Conservation (phyloP, 2,113 vertebrate genomes). For the Erpornis zantholeuca region DNA sequence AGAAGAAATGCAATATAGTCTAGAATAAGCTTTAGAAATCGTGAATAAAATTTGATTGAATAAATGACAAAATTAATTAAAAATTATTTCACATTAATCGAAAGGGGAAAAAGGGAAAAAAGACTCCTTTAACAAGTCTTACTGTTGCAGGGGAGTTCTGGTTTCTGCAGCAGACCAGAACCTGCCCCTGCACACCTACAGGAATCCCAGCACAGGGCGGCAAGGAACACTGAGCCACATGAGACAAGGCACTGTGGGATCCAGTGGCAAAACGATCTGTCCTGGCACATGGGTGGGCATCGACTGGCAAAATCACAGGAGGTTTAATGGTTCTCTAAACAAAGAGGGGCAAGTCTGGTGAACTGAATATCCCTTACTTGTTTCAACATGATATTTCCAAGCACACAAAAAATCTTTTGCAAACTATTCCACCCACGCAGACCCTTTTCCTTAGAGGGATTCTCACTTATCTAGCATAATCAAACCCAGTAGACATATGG, state of each 20-base stretch:
- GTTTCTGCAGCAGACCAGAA: background rate
- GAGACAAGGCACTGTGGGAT: background rate
- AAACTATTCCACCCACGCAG: background rate
- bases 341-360: background rate
- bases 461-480: background rate
- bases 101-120: background rate
- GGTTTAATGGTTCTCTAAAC: background rate
- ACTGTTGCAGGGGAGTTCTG: background rate
- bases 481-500: background rate
- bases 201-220: background rate
- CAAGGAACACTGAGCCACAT: rapidly evolving
- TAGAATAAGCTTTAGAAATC: background rate
- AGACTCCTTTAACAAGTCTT: background rate
- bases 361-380: background rate
- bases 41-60: background rate
- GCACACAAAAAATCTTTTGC: background rate
- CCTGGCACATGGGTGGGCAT: background rate
- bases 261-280: background rate
- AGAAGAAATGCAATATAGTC: background rate
- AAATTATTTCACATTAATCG: background rate
- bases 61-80: background rate
- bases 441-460: background rate
- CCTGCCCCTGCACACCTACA: background rate
- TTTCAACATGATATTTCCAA: background rate
- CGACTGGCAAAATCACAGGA: background rate